Evolutionary conservation across 2,797 vertebrate species (phyloP).

Genomic region (Momotus momota): DNA sequence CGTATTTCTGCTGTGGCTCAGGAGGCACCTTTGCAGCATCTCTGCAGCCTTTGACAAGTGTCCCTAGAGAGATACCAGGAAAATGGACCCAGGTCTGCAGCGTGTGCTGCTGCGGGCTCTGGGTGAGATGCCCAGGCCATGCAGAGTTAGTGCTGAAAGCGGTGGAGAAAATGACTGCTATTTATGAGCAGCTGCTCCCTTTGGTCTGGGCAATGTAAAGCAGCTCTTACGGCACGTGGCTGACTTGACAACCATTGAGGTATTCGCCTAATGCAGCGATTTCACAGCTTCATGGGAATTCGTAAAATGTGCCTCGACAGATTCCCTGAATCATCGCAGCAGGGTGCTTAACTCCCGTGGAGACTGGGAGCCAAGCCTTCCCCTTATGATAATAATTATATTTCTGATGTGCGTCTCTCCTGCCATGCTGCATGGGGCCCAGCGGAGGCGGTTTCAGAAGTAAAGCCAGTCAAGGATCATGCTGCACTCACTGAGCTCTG

Average conservation of each 20-base stretch:
- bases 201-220: neutral
- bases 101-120: neutral
- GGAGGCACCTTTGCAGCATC: neutral
- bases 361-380: neutral
- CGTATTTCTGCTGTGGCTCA: rapidly evolving
- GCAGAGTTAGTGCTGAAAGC: neutral
- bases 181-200: neutral
- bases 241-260: neutral
- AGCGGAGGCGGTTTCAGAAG: rapidly evolving
- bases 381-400: neutral
- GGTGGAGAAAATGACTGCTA: neutral
- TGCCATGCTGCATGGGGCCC: rapidly evolving
- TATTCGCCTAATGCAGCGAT: slow-evolving; percentile 22
- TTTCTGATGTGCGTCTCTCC: neutral
- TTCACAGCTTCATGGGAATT: neutral
- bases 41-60: neutral
- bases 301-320: neutral
- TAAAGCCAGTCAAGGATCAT: rapidly evolving
- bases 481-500: neutral
- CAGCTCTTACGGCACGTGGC: neutral
- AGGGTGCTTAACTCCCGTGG: neutral
- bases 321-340: neutral
- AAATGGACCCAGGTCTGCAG: neutral
- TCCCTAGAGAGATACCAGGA: neutral
- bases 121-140: neutral